Evolutionary conservation across 2,113 vertebrate genomes (phyloP), one percentile per base, ranked within the genome.

Genomic region (Bubo scandiacus): DNA sequence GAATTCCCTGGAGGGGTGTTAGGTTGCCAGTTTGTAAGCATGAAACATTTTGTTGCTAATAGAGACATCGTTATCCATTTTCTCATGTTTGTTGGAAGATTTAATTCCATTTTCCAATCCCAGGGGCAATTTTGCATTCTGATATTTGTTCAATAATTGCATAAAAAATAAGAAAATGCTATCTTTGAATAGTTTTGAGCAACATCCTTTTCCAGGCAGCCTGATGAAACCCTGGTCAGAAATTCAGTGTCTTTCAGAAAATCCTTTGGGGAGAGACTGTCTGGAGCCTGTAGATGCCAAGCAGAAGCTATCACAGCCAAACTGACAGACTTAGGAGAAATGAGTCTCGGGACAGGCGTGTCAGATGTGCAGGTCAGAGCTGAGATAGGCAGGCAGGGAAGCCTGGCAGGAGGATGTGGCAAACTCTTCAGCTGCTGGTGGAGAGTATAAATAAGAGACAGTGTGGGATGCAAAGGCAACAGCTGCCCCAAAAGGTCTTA

Each of bases 21-120:
- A 72, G 49, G 77, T 96, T 94, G 54, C 85, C 73, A 16, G 21
- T 95, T 95, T 93, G 90, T 62, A 80, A 86, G 90, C 88, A 93
- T 55, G 91, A 92, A 89, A 86, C 68, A 15, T 94, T 95, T 93
- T 92, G 80, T 90, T 92, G 90, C 90, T 96, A 96, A 95, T 89
- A 97, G 96, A 95, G 94, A 97, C 52, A 10, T 94, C 34, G 14
- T 68, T 62, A 94, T 92, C 86, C 88, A 89, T 96, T 97, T 95
- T 72, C 88, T 94, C 49, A 1, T 95, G 92, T 91, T 96, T 93
- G 80, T 68, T 88, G 88, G 73, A 91, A 91, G 90, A 92, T 91
- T 91, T 95, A 96, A 93, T 97, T 97, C 95, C 83, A 59, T 96
- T 88, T 92, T 75, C 74, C 59, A 71, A 5, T 92, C 88, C 86